phyloP scores from a whole-genome alignment of 2,113 vertebrate genomes.

The Aramus guarauna region DNA sequence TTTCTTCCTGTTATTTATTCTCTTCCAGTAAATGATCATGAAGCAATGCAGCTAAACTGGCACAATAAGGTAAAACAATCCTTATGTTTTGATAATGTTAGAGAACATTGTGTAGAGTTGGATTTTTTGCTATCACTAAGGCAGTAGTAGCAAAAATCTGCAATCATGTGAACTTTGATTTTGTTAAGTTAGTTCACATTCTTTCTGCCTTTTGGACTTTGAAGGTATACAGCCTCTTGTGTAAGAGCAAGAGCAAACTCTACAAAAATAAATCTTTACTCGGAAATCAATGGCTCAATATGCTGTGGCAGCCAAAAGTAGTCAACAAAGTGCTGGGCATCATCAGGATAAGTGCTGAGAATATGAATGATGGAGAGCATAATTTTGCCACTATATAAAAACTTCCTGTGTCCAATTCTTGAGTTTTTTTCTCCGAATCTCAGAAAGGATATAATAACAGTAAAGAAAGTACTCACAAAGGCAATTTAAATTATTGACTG shows the following conservation, averaged over 20 bases:
- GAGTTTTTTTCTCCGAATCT: background rate
- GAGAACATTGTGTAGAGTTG: background rate
- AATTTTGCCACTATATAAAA: background rate
- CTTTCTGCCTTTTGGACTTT: background rate
- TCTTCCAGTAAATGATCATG: slow-evolving; percentile 31
- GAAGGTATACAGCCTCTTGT: background rate
- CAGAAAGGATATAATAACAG: background rate
- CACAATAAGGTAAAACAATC: background rate
- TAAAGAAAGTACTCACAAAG: background rate
- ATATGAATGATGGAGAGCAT: background rate
- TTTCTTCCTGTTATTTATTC: slow-evolving; percentile 10
- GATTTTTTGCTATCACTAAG: background rate
- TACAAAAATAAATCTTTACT: background rate
- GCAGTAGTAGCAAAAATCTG: background rate
- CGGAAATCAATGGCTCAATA: background rate
- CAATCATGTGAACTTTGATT: background rate
- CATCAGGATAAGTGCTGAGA: background rate
- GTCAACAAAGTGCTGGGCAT: background rate
- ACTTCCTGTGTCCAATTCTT: rapidly evolving
- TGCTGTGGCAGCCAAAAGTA: background rate
- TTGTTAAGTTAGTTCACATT: background rate
- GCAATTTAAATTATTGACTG: background rate
- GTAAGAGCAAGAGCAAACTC: background rate
- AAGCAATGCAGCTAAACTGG: background rate
- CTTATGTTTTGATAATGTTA: background rate